A percentile compares a stretch with the other conserved stretches of the same genome.
phyloP scores from a whole-genome alignment of 2,888 invertebrate species.

The Mechanitis mazaeus region DNA sequence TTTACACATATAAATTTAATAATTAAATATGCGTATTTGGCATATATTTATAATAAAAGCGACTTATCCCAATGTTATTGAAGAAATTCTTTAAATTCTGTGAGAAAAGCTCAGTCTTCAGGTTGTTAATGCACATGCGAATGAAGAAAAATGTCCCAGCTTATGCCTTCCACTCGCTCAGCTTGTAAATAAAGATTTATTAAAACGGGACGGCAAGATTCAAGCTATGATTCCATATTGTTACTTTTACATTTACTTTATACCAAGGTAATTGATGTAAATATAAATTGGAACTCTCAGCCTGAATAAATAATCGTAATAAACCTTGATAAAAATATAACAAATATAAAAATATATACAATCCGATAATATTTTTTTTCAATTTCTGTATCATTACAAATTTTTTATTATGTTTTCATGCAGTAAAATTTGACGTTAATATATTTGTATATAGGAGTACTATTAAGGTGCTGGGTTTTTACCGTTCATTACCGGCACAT shows the following conservation, averaged over 20 bases:
- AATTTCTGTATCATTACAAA: too few relatives aligned
- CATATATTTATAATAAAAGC: background rate
- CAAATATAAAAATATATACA: too few relatives aligned
- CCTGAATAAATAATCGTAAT: background rate
- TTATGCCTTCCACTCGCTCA: constrained; percentile 69
- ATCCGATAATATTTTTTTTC: too few relatives aligned
- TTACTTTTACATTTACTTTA: constrained; percentile 19
- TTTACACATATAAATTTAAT: too few relatives aligned
- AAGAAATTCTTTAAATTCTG: constrained; percentile 56
- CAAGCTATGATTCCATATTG: constrained; percentile 52
- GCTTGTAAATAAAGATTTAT: constrained; percentile 75
- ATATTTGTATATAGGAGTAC: too few relatives aligned
- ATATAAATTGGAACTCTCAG: background rate
- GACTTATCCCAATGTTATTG: constrained; percentile 29
- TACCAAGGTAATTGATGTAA: constrained; percentile 4
- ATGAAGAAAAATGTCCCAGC: constrained; percentile 75
- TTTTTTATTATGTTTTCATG: too few relatives aligned
- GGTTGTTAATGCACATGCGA: constrained; percentile 69
- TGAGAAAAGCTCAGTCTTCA: constrained; percentile 46
- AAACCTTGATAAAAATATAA: background rate
- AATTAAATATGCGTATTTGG: too few relatives aligned
- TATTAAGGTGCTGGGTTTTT: too few relatives aligned
- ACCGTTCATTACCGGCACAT: constrained; percentile 14
- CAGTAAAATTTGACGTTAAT: too few relatives aligned
- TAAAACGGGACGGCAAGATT: constrained; percentile 66